Percentiles rank a stretch among this genome's conserved stretches.
phyloP scores from a whole-genome alignment of 2,888 invertebrate species.

The Unio delphinus region DNA sequence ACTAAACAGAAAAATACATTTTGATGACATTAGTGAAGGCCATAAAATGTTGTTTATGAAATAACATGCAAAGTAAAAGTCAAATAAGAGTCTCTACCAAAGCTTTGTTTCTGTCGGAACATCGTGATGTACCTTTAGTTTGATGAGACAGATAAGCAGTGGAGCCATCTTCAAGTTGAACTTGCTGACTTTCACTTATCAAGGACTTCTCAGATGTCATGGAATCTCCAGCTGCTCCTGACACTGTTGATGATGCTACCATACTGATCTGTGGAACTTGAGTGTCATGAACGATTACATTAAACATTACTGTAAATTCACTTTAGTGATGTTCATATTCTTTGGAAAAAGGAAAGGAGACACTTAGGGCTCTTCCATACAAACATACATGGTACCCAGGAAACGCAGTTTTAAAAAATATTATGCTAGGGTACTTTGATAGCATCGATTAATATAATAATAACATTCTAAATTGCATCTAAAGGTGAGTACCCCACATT shows the following conservation, averaged over 20 bases:
- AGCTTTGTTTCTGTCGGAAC: background rate
- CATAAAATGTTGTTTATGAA: slow-evolving; percentile 1
- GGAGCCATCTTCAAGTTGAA: slow-evolving; percentile 68
- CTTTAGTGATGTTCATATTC: background rate
- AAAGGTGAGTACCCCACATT: too few species aligned
- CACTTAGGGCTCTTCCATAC: too few species aligned
- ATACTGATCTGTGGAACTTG: slow-evolving; percentile 12
- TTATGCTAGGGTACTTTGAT: too few species aligned
- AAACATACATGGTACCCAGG: too few species aligned
- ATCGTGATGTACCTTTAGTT: slow-evolving; percentile 34
- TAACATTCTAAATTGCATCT: too few species aligned
- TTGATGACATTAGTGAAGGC: background rate
- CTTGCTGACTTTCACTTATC: slow-evolving; percentile 46
- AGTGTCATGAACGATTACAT: background rate
- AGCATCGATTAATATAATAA: too few species aligned
- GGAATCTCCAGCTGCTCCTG: slow-evolving; percentile 5
- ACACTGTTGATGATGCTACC: slow-evolving; percentile 8
- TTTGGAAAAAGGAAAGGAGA: too few species aligned
- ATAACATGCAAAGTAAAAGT: background rate
- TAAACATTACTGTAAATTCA: background rate
- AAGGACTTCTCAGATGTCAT: slow-evolving; percentile 5
- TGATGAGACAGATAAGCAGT: slow-evolving; percentile 58
- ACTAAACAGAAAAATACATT: background rate
- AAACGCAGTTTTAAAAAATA: too few species aligned
- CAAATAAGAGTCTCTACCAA: background rate